Percentiles rank a stretch among this genome's conserved stretches.
Conservation (phyloP, 2,797 vertebrate genomes). For the Erethizon dorsatum region DNA sequence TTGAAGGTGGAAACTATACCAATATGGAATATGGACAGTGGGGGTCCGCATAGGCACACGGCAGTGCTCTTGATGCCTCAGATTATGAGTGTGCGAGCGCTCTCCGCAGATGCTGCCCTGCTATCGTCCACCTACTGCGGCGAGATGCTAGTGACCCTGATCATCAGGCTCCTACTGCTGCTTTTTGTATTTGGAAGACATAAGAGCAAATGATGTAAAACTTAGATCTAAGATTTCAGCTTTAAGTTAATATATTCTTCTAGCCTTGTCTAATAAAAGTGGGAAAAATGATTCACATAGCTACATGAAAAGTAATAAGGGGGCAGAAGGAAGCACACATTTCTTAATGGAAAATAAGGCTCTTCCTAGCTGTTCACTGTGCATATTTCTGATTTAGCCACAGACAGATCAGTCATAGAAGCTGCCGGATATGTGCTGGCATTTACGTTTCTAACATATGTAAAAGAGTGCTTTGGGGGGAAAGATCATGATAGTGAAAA, state of each 20-base stretch:
- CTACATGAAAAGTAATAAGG: not conserved
- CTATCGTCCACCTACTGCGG: not conserved
- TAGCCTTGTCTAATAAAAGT: not conserved
- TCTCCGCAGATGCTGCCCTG: not conserved
- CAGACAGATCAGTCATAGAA: not conserved
- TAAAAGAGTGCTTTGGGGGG: not conserved
- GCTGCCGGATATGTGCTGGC: not conserved
- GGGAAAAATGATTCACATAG: not conserved
- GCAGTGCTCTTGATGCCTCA: not conserved
- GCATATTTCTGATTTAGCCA: not conserved
- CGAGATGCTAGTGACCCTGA: not conserved
- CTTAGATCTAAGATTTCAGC: not conserved
- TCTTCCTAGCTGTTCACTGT: not conserved
- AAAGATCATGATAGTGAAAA: not conserved
- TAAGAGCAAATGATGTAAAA: not conserved
- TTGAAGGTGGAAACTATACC: not conserved
- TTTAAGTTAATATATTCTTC: not conserved
- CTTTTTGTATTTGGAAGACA: not conserved
- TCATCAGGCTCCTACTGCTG: not conserved
- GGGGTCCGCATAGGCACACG: not conserved
- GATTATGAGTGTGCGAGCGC: not conserved
- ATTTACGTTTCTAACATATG: not conserved
- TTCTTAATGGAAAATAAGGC: not conserved
- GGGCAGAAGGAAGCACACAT: no score
- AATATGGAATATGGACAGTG: not conserved